A percentile compares a stretch with the other conserved stretches of the same genome.
These are phyloP conservation scores for Eilema griseolum DNA, from an alignment of 2,888 invertebrate species.

Conservation along the genomic window DNA sequence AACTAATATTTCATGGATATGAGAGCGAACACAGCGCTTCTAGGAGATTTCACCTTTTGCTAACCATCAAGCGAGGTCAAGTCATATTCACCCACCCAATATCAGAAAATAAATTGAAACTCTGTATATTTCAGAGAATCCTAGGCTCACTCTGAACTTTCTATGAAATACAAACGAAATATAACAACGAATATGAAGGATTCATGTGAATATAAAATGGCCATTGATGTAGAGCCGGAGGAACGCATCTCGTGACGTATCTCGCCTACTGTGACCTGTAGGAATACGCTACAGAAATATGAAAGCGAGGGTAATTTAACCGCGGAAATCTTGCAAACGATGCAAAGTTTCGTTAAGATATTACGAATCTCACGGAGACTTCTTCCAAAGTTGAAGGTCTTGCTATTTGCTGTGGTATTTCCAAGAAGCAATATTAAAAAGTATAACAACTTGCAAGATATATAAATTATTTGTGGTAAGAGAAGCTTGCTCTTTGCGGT, in stretches of 20 bases:
- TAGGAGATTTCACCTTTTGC: too few relatives aligned
- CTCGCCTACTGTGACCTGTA: constrained; percentile 35
- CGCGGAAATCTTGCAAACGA: constrained; percentile 63
- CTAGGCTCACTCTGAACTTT: neutral
- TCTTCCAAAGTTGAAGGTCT: constrained; percentile 53
- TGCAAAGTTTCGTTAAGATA: constrained; percentile 60
- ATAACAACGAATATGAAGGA: constrained; percentile 29
- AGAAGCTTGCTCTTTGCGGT: constrained; percentile 31
- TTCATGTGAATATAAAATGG: constrained; percentile 43
- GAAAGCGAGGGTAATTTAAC: constrained; percentile 56
- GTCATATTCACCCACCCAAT: neutral
- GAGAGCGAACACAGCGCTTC: neutral
- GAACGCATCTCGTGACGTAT: constrained; percentile 42
- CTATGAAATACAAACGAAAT: constrained; percentile 12
- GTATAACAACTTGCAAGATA: constrained; percentile 54
- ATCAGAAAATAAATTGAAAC: neutral
- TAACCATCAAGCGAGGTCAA: too few relatives aligned
- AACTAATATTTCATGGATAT: neutral
- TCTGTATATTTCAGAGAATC: neutral
- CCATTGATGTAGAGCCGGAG: constrained; percentile 36
- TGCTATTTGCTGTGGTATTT: constrained; percentile 52
- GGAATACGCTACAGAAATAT: constrained; percentile 42
- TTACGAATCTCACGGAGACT: constrained; percentile 61
- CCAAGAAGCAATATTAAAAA: constrained; percentile 61
- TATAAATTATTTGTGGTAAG: constrained; percentile 42